Conservation (phyloP, 2,888 invertebrate genomes). For the Drosophila rellima region DNA sequence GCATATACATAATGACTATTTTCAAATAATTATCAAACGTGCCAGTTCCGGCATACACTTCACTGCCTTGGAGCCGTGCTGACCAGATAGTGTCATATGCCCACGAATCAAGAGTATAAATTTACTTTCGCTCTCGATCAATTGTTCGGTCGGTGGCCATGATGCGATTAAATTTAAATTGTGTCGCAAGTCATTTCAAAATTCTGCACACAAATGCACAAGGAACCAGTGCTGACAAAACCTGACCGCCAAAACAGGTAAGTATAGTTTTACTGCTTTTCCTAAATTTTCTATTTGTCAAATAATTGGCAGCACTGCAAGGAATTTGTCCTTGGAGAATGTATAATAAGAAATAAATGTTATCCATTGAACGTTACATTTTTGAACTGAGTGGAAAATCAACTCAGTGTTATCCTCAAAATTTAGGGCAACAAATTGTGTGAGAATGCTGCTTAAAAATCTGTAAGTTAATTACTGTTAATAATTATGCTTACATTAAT, state of each 20-base stretch:
- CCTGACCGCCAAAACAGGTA: neutral
- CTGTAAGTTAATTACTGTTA: neutral
- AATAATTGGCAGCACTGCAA: neutral
- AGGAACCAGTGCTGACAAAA: neutral
- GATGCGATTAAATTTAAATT: slow-evolving; percentile 61
- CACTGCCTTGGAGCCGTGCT: slow-evolving; percentile 13
- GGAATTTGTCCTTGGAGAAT: neutral
- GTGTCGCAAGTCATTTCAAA: slow-evolving; percentile 46
- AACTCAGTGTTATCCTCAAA: neutral
- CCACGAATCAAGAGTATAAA: slow-evolving; percentile 38
- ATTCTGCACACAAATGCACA: slow-evolving; percentile 2
- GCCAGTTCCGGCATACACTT: slow-evolving; percentile 51
- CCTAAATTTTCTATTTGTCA: neutral
- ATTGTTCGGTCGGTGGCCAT: slow-evolving; percentile 48
- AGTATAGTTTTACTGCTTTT: no score
- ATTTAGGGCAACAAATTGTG: neutral
- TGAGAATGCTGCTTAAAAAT: neutral
- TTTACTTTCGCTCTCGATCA: slow-evolving; percentile 66
- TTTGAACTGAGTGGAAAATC: neutral
- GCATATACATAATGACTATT: slow-evolving; percentile 37
- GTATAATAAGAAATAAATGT: neutral
- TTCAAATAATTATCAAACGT: slow-evolving; percentile 37
- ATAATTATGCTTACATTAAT: neutral
- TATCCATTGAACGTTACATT: slow-evolving; percentile 1
- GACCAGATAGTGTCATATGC: slow-evolving; percentile 32